These are phyloP conservation scores for Hipposideros armiger DNA, from an alignment of 2,113 vertebrate species.

Conservation along the genomic window DNA sequence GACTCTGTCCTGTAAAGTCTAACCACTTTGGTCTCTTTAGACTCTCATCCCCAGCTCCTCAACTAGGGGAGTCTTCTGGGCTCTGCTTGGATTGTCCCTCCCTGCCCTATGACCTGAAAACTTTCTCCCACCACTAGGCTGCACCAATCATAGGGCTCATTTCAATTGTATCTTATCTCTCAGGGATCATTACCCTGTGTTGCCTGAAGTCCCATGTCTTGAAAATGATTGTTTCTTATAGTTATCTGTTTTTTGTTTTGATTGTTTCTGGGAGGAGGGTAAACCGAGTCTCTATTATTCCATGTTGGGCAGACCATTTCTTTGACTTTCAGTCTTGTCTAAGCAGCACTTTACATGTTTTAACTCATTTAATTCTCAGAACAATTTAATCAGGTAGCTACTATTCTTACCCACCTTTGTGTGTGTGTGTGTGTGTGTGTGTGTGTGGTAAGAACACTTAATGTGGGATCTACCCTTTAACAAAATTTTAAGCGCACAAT, in stretches of 20 bases:
- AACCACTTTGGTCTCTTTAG: not conserved
- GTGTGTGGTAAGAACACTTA: not conserved
- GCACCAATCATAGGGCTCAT: not conserved
- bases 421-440: too few relatives aligned
- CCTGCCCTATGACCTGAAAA: not conserved
- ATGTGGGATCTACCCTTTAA: too few relatives aligned
- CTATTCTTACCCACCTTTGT: not conserved
- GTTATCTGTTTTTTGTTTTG: not conserved
- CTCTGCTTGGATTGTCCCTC: not conserved
- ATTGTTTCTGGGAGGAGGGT: not conserved
- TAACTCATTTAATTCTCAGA: not conserved
- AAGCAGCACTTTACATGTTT: not conserved
- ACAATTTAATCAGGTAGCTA: not conserved
- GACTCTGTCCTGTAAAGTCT: not conserved
- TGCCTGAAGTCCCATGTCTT: not conserved
- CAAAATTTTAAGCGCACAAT: fast-evolving
- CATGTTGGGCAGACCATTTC: not conserved
- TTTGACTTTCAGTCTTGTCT: not conserved
- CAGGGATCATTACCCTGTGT: not conserved
- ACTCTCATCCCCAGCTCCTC: not conserved
- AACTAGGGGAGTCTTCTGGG: not conserved
- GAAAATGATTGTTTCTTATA: not conserved
- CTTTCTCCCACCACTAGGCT: not conserved
- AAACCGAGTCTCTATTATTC: not conserved
- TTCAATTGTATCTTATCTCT: not conserved